Base-by-base conservation (phyloP, 2,888 invertebrate species). In the Drosophila neonasuta region DNA sequence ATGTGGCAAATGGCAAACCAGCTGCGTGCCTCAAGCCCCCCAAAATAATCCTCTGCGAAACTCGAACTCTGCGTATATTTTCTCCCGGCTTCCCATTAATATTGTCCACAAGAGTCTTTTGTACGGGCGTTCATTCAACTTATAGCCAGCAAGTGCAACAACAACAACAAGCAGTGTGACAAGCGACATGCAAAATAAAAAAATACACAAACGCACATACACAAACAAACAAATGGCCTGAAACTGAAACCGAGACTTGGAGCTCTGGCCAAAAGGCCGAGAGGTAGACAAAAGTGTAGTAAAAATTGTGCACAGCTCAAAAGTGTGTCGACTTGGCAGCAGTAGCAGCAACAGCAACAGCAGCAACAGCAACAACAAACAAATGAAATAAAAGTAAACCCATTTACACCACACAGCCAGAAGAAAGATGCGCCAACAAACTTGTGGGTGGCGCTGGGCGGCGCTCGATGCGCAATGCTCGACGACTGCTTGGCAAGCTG, bases 301-400 rank as follows among this genome's bases (percentile, higher is more conserved):
- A 65, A 78, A 80, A 80, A 83, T 67, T 74, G 72, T 79, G 77
- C 80, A 67, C 65, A 54, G 72, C 70, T 71, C 60, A 77, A 86
- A 87, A 86, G 86, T 86, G 87, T 86, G 86, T 86, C 86, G 83
- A 80, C 86, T 80, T 71, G 81, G 70, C 76, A 75, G 56, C 68
- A 70, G 48, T 68, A 61, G 50, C 64, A 45, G 34, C 51, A 63
- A n/a, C 48, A 54, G n/a, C 15, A 15, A 42, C 60, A 66, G 50
- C 64, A 45, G 34, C 51, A 63, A n/a, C 48, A 54, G n/a, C 15
- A 15, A 42, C 60, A 66, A 66, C 59, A 74, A 49, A 61, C 68
- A 80, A 86, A 85, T 87, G 75, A 85, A 85, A 87, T 85, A 87
- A 85, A 87, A 85, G 86, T 87, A 85, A 85, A 80, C 82, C 83